phyloP scores from a whole-genome alignment of 2,113 vertebrate genomes.

The Regulus satrapa region DNA sequence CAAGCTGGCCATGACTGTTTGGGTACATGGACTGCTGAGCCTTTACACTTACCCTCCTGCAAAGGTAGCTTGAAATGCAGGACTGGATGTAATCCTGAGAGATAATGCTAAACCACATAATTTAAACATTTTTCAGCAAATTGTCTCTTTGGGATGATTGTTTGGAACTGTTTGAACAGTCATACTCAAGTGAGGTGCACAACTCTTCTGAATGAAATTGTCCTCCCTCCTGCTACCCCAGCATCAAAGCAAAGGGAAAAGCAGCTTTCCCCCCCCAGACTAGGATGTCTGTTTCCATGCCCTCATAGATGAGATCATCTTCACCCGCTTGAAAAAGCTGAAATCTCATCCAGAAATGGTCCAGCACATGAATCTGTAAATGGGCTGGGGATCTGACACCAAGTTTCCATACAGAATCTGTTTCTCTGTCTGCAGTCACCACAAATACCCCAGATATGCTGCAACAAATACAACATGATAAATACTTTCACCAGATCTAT shows the following conservation, averaged over 20 bases:
- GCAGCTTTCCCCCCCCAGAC: background rate
- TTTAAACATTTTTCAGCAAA: background rate
- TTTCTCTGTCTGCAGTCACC: background rate
- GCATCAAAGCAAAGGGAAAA: background rate
- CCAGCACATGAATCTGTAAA: background rate
- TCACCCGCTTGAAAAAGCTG: background rate
- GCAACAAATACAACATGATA: background rate
- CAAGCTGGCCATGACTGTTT: background rate
- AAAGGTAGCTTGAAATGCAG: background rate
- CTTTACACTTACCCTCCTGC: background rate
- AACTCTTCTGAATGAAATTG: background rate
- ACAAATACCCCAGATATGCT: background rate
- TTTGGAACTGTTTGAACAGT: background rate
- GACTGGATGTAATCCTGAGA: background rate
- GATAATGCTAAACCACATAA: background rate
- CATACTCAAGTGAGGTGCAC: background rate
- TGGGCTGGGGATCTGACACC: background rate
- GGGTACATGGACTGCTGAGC: background rate
- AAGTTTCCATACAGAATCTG: background rate
- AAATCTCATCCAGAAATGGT: background rate
- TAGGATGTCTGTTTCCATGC: background rate
- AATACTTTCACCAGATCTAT: constrained; percentile 38
- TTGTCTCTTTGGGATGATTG: background rate
- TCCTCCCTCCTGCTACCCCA: background rate
- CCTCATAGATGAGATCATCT: background rate